Conservation (phyloP, 2,113 vertebrate genomes). For the Pardalotus punctatus region DNA sequence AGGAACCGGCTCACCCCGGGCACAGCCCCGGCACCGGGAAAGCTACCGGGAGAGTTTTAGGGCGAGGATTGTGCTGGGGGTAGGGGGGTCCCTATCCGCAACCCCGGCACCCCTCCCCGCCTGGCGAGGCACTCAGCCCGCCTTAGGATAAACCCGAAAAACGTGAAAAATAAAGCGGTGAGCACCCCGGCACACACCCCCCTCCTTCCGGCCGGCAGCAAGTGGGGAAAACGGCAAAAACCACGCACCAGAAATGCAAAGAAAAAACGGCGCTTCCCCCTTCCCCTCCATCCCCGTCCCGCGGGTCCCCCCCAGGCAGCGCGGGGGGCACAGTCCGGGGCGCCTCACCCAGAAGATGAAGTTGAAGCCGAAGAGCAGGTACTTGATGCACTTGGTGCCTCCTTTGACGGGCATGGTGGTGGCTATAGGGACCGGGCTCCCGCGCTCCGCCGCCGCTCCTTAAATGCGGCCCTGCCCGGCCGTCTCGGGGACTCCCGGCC, state of each 20-base stretch:
- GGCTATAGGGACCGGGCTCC: rapidly evolving
- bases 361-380: conserved; percentile 92
- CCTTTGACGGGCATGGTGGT: conserved; percentile 81
- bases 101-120: not conserved
- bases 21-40: rapidly evolving
- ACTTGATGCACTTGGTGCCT: conserved; percentile 92
- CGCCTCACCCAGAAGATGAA: conserved; percentile 93
- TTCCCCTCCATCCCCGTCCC: not conserved
- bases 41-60: not conserved
- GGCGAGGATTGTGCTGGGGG: not conserved
- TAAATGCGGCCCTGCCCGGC: not conserved
- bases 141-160: not conserved
- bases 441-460: not conserved
- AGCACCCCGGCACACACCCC: not conserved
- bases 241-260: not conserved
- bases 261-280: rapidly evolving
- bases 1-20: rapidly evolving
- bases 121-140: not conserved
- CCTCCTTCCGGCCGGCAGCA: rapidly evolving
- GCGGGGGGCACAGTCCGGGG: no score
- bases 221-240: not conserved
- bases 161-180: not conserved
- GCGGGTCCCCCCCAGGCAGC: not conserved
- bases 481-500: not conserved
- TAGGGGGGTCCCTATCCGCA: not conserved